Conservation (phyloP, 2,797 vertebrate genomes). For the Premnoplex brunnescens region DNA sequence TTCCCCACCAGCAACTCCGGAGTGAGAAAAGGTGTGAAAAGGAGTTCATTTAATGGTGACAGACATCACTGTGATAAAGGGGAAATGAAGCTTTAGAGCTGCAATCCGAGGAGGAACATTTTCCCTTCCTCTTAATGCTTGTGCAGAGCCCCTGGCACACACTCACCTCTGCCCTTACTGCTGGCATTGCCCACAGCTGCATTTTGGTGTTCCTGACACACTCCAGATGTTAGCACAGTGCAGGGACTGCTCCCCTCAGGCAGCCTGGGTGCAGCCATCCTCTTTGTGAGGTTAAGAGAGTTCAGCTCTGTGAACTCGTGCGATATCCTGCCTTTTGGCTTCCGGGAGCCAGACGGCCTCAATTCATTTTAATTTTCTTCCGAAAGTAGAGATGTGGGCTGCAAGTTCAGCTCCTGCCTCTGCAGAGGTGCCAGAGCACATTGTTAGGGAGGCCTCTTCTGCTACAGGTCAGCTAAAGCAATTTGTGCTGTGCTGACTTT, state of each 20-base stretch:
- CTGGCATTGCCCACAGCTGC: neutral
- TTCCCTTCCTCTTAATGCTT: neutral
- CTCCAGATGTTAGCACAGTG: neutral
- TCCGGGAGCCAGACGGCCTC: neutral
- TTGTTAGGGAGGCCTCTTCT: neutral
- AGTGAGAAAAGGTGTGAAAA: neutral
- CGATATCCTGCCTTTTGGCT: neutral
- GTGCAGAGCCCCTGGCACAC: neutral
- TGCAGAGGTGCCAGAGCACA: neutral
- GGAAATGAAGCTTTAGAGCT: neutral
- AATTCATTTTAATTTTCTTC: neutral
- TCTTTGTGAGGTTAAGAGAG: neutral
- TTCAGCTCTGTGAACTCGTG: neutral
- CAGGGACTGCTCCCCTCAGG: neutral
- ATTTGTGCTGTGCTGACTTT: neutral
- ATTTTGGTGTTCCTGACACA: neutral
- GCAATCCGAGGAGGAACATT: neutral
- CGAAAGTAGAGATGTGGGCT: neutral
- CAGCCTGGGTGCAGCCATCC: neutral
- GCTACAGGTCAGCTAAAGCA: neutral
- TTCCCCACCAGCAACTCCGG: rapidly evolving
- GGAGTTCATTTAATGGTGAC: neutral
- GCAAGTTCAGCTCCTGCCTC: neutral
- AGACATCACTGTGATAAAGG: neutral
- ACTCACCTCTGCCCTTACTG: neutral